Base-by-base conservation (phyloP, 2,113 vertebrate species). In the Trogon melanurus region DNA sequence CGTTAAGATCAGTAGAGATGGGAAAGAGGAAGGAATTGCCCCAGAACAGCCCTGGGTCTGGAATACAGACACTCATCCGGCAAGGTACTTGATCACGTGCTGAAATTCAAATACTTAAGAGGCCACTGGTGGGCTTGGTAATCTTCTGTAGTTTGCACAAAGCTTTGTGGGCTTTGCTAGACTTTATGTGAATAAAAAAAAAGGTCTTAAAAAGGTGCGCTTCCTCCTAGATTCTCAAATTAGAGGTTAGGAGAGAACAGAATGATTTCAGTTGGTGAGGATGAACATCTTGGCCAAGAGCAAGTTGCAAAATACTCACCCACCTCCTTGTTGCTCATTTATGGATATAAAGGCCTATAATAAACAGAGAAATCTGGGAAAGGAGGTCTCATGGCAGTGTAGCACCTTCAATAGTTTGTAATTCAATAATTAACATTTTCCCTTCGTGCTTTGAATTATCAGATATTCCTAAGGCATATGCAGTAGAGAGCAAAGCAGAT, bases 341-440 rank as follows among this genome's bases (percentile, higher is more conserved):
- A 88, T 65, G 50, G 71, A 86, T 93, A 73, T 86, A 95, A 91
- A 92, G 50, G 26, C 45, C 86, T 83, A 88, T 54, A 94, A 96
- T 85, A 95, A 96, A 36, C 54, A 88, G 58, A 82, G 25, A 87
- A 95, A 83, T 85, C 71, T 80, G 80, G 58, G 88, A 76, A 81
- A 83, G 44, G 58, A 94, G 80, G 89, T 84, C 91, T 96, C 12
- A 3, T 60, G 36, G 74, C 88, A 95, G 84, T 6, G 10, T 79
- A 88, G 81, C 89, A 71, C 57, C 85, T 95, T 75, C 58, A 91
- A 94, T 38, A 51, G 57, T 92, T 95, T 71, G 18, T 76, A 81
- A 41, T 80, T 96, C 89, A 94, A 78, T 84, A 88, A 96, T 64
- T 95, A 91, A 85, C 61, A 88, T 94, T 95, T 96, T 92, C 86